Base-by-base conservation (phyloP, 2,113 vertebrate genomes). In the Meles meles region DNA sequence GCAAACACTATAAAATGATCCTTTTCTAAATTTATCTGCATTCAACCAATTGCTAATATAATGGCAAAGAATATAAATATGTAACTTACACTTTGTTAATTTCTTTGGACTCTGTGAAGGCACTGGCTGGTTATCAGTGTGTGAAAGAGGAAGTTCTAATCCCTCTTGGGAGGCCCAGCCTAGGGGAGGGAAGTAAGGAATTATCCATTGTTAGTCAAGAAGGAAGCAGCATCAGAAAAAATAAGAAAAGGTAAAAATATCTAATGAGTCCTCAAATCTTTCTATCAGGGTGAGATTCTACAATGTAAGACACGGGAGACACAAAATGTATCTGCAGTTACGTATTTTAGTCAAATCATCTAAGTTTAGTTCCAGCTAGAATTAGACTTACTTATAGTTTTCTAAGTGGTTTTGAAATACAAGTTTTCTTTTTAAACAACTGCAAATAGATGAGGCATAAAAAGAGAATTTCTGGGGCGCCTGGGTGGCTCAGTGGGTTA, bases 161-260 rank as follows among this genome's bases (percentile, higher is more conserved):
- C 76, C 85, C 55, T 92, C 86, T 61, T 98, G 15, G 98, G 99
- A 37, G 98, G 98, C 97, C 99, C 99, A 99, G 87, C 98, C 99
- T 99, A 79, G 9, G n/a, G 44, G 23, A 83, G 20, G 63, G 6
- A 82, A 96, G 86, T 59, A 83, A 88, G 59, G 34, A 94, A 86
- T 79, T 88, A 94, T 49, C 27, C 31, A 93, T 65, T 90, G 55
- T 80, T 92, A 89, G 74, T 49, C 69, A 95, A 93, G 39, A 44
- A 92, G 57, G 21, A 96, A 96, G 39, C 55, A 57, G 44, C 15
- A 93, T 49, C 55, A 86, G 31, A 98, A 82, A 44, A 47, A 90
- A 85, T 21, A 90, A 95, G 67, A 84, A 77, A 90, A 94, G 10
- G n/a, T 71, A 8, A 96, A 95, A 82, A 74, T 57, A 89, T 34